Evolutionary conservation across 2,888 invertebrate species (phyloP).

Genomic region (Phyto melanocephala): DNA sequence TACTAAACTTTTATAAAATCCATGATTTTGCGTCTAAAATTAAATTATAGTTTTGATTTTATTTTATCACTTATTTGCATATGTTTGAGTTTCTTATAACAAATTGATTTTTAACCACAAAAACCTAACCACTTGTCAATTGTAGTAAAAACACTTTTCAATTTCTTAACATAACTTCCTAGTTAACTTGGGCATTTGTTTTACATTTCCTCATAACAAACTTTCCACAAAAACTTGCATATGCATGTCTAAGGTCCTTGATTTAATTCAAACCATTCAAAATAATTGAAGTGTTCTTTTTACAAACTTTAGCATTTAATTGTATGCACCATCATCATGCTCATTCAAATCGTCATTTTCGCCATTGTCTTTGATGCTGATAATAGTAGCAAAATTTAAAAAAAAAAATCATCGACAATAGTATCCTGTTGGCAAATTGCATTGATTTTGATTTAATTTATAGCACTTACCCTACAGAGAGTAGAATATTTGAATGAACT

Average conservation of each 20-base stretch:
- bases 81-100: not conserved
- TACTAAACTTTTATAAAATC: no score
- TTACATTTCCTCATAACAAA: constrained; percentile 3
- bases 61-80: not conserved
- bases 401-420: not conserved
- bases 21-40: no score
- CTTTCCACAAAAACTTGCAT: not conserved
- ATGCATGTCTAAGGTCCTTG: constrained; percentile 26
- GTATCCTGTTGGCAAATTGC: not conserved
- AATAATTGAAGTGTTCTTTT: constrained; percentile 48
- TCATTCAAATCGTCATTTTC: not conserved
- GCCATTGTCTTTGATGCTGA: not conserved
- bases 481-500: not conserved
- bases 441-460: constrained; percentile 25
- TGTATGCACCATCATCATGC: constrained; percentile 35
- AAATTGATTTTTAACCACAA: constrained; percentile 1
- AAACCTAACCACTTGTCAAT: not conserved
- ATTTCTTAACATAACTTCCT: constrained; percentile 16
- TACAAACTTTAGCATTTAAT: constrained; percentile 19
- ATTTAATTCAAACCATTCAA: constrained; percentile 47
- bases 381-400: not conserved
- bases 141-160: constrained; percentile 19
- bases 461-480: not conserved
- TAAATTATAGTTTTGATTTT: not conserved
- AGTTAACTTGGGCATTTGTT: constrained; percentile 33